Percentiles rank a stretch among this genome's conserved stretches.
These are phyloP conservation scores for Eubasilissa regina DNA, from an alignment of 1,140 invertebrate genomes.

Conservation along the genomic window DNA sequence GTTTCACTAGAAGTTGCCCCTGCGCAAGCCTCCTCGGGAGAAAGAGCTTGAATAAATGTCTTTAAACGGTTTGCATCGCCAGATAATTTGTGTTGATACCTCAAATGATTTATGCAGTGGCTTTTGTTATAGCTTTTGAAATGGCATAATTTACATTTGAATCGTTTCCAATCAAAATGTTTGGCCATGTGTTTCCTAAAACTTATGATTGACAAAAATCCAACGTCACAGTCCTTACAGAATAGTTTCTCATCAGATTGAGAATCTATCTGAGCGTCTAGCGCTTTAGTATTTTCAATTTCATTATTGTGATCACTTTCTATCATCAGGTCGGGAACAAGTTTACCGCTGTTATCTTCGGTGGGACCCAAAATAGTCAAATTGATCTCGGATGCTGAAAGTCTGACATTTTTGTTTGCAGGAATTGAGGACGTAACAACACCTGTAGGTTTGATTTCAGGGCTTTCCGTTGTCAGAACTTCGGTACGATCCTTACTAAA, in stretches of 20 bases:
- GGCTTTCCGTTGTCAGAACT: background rate
- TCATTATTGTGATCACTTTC: slow-evolving; percentile 19
- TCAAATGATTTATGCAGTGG: slow-evolving; percentile 73
- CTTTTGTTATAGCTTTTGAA: slow-evolving; percentile 73
- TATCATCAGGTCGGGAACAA: background rate
- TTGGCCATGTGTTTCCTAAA: slow-evolving; percentile 72
- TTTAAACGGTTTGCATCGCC: slow-evolving; percentile 1
- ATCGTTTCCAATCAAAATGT: slow-evolving; percentile 73
- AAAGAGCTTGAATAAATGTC: slow-evolving; percentile 13
- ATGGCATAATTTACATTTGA: slow-evolving; percentile 74
- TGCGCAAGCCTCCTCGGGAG: background rate
- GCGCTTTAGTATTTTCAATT: slow-evolving; percentile 29
- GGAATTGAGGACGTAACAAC: background rate
- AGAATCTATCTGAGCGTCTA: slow-evolving; percentile 10
- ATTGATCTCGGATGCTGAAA: background rate
- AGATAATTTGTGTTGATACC: slow-evolving; percentile 60
- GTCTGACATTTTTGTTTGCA: background rate
- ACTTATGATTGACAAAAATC: slow-evolving; percentile 67
- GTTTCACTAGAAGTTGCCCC: background rate
- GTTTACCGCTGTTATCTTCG: background rate
- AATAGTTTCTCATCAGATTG: slow-evolving; percentile 58
- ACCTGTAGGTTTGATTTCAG: background rate
- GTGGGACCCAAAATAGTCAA: background rate
- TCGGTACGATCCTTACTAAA: background rate
- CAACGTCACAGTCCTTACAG: slow-evolving; percentile 68